Evolutionary conservation across 2,113 vertebrate genomes (phyloP).

Genomic region (Saccopteryx bilineata): DNA sequence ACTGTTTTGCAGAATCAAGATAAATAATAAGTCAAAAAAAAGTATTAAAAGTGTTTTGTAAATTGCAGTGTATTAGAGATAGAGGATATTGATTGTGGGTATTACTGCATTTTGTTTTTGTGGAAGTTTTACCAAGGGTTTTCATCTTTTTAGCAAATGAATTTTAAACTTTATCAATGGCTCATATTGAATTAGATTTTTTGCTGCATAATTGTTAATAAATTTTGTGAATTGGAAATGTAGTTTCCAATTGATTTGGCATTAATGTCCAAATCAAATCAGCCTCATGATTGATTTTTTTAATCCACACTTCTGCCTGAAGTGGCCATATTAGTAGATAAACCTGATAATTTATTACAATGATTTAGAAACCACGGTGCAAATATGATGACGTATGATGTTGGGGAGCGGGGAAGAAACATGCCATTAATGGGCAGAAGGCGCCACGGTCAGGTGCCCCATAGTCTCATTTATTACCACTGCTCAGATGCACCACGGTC

Average conservation of each 20-base stretch:
- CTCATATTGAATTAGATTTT: constrained; percentile 25
- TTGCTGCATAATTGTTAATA: neutral
- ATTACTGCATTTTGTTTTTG: neutral
- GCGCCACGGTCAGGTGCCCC: neutral
- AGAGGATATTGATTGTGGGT: neutral
- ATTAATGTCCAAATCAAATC: neutral
- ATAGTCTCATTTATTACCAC: neutral
- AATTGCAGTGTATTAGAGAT: neutral
- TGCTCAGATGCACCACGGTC: neutral
- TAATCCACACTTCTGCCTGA: neutral
- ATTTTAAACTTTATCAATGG: neutral
- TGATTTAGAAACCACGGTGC: neutral
- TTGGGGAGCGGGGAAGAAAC: neutral
- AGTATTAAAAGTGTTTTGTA: neutral
- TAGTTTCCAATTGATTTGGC: neutral
- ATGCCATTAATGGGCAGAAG: neutral
- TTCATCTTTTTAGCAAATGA: neutral
- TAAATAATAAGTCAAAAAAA: neutral
- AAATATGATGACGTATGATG: neutral
- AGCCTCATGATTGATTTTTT: neutral
- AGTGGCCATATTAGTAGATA: neutral
- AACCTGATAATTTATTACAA: neutral
- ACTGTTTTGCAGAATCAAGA: neutral
- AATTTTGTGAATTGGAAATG: neutral
- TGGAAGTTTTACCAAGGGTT: neutral